Base-by-base conservation (phyloP, 2,888 invertebrate species). In the Andricus quercusramuli region DNA sequence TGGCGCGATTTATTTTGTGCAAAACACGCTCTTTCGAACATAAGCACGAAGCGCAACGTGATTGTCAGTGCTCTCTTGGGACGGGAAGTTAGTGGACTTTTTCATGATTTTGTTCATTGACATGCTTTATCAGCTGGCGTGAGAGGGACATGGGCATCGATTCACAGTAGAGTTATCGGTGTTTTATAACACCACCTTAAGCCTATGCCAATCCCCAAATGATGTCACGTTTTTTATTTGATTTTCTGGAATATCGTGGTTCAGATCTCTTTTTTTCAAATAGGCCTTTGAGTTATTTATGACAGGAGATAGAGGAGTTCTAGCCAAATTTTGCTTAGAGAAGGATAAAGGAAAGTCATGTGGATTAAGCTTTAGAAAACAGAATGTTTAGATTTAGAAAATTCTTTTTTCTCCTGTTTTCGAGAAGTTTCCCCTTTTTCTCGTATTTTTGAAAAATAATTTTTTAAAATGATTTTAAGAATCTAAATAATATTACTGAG, bases 101-200 rank as follows among this genome's bases (percentile, higher is more conserved):
- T 74, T 56, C 51, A 51, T 20, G 56, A 74, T 74, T 74, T 74
- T 32, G 70, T 74, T 74, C 56, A 74, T 74, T 74, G 70, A 74
- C 70, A 32, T 25, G 68, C 68, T 70, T 70, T 74, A 74, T 74
- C 51, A 51, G 51, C 56, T 74, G 56, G 25, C n/a, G 51, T 8
- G 68, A 15, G 68, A 68, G 44, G 68, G 25, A 70, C 68, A 37
- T 32, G 25, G 47, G 9, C 47, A 47, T 70, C 68, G 68, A 70
- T 70, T 70, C 47, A 29, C 20, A 70, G 47, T 4, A 6, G 44
- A 47, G 17, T 70, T 70, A 70, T 70, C 47, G 47, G 29, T 25
- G 17, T 47, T 70, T 25, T 44, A 70, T 15, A 70, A 44, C 47
- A 22, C 44, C 3, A 44, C 25, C 47, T 70, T 70, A 37, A 65